Conservation (phyloP, 2,113 vertebrate genomes). For the Antechinus stuartii region DNA sequence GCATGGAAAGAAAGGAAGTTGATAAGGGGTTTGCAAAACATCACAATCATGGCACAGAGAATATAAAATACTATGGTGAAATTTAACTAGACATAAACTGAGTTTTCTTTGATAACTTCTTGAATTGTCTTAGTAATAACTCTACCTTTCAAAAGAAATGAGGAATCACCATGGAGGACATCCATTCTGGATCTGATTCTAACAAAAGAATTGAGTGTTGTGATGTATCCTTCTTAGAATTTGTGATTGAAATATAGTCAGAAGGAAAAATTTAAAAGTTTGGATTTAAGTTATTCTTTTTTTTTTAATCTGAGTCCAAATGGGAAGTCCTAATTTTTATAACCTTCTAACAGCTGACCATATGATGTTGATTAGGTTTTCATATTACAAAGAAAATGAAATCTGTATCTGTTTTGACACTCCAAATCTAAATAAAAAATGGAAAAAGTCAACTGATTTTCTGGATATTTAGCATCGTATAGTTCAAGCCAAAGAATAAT, state of each 20-base stretch:
- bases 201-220: neutral
- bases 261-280: neutral
- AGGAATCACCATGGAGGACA: neutral
- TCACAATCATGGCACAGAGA: neutral
- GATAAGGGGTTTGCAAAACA: neutral
- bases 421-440: neutral
- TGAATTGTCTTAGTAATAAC: neutral
- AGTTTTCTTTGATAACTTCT: neutral
- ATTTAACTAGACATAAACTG: neutral
- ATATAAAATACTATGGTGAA: neutral
- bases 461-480: neutral
- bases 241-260: neutral
- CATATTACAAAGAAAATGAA: neutral
- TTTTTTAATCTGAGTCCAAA: neutral
- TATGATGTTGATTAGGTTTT: neutral
- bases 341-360: neutral
- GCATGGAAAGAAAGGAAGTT: neutral
- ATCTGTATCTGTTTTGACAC: neutral
- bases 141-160: neutral
- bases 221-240: neutral
- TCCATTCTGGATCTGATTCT: neutral
- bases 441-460: neutral
- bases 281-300: neutral
- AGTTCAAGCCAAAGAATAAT: constrained; percentile 4
- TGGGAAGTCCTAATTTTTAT: neutral